Evolutionary conservation across 2,797 vertebrate species (phyloP).

Genomic region (Buceros bicornis): DNA sequence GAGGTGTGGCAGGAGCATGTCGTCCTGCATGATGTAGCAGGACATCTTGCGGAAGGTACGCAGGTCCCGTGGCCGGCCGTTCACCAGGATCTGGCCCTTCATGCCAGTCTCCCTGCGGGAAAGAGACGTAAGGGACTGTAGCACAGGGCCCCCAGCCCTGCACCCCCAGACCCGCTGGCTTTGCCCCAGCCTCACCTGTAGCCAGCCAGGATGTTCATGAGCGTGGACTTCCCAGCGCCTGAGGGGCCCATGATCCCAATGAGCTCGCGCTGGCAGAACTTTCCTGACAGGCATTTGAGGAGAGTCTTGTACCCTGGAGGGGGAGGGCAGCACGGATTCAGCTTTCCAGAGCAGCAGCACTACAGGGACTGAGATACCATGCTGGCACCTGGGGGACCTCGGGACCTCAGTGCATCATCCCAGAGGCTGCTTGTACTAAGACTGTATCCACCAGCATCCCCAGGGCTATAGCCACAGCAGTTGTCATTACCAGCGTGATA

Average conservation of each 20-base stretch:
- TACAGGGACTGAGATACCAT: rapidly evolving
- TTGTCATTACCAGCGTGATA: neutral
- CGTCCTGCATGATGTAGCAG: conserved; percentile 99
- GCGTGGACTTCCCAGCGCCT: conserved; percentile 95
- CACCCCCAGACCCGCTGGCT: rapidly evolving
- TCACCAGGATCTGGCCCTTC: conserved; percentile 97
- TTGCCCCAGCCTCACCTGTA: conserved; percentile 88
- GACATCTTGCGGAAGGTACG: conserved; percentile 99
- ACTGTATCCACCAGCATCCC: neutral
- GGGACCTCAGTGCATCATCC: rapidly evolving
- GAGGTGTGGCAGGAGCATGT: conserved; percentile 96
- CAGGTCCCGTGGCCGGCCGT: conserved; percentile 89
- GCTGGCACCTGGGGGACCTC: neutral
- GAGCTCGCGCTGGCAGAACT: conserved; percentile 93
- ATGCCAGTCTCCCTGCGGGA: conserved; percentile 91
- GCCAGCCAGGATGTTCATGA: conserved; percentile 98
- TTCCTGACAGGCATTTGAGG: conserved; percentile 96
- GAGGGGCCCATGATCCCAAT: conserved; percentile 99
- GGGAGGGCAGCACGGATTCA: neutral
- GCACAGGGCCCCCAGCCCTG: neutral
- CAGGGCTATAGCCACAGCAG: neutral
- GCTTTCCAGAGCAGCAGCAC: neutral
- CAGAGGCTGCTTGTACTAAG: neutral
- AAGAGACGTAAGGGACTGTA: rapidly evolving
- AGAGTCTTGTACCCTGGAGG: conserved; percentile 94